phyloP scores from a whole-genome alignment of 2,113 vertebrate species.

The Gadus macrocephalus region DNA sequence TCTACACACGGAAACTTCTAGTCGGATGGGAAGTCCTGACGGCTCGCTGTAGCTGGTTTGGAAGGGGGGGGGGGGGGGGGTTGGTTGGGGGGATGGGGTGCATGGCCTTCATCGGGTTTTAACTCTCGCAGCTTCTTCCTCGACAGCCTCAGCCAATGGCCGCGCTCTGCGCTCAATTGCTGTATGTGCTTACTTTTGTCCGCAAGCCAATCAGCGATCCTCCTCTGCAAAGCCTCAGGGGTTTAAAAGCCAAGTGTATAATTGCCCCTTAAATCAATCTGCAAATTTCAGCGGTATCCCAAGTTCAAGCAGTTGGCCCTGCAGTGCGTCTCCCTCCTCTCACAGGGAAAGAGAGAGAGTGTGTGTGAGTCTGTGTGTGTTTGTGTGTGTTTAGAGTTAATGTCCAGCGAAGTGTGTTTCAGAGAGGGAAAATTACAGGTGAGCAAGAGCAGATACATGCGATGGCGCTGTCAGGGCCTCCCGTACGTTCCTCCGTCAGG shows the following conservation, averaged over 20 bases:
- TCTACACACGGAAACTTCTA: too few relatives aligned
- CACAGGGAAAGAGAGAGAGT: too few relatives aligned
- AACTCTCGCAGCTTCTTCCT: slow-evolving; percentile 37
- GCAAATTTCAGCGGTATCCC: slow-evolving; percentile 64
- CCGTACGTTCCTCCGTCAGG: too few relatives aligned
- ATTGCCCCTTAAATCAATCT: slow-evolving; percentile 73
- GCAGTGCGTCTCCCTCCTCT: too few relatives aligned
- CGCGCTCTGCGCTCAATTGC: slow-evolving; percentile 8
- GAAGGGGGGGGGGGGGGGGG: too few relatives aligned
- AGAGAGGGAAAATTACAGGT: not conserved
- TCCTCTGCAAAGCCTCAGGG: slow-evolving; percentile 68
- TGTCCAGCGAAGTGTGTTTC: not conserved
- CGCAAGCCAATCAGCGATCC: slow-evolving; percentile 56
- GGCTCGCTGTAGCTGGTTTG: too few relatives aligned
- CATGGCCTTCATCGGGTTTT: not conserved
- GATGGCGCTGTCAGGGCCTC: too few relatives aligned
- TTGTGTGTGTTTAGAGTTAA: too few relatives aligned
- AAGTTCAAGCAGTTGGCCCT: slow-evolving; percentile 58
- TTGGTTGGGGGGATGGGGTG: too few relatives aligned
- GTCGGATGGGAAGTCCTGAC: too few relatives aligned
- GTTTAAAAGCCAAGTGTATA: slow-evolving; percentile 73
- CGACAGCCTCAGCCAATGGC: slow-evolving; percentile 49
- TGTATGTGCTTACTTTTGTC: slow-evolving; percentile 68
- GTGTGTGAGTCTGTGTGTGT: too few relatives aligned
- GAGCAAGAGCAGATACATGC: too few relatives aligned